Evolutionary conservation across 2,113 vertebrate species (phyloP), one percentile per base, ranked within the genome.

Genomic region (Indicator maculatus): DNA sequence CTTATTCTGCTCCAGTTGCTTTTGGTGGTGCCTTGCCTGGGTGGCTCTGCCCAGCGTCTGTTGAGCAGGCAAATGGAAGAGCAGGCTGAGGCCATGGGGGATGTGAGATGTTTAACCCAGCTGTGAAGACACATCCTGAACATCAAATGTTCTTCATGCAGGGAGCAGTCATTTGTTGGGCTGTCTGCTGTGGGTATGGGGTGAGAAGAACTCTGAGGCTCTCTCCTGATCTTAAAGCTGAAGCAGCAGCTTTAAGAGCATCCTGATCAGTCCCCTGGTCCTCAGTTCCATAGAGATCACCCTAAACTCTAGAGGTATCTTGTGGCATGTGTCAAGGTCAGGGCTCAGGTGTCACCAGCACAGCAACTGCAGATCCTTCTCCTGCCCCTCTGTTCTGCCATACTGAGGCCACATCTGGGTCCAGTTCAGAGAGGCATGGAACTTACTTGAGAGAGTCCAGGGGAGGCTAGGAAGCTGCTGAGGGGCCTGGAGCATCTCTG

Each of bases 121-220:
- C 79, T 52, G 1, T 8, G 82, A 23, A 5, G 8, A 19, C 18
- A 4, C 50, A 36, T 31, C 69, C 36, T 65, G 20, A 6, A 9
- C 11, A 1, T 2, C 3, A 15, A 3, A 18, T 1, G 3, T 2
- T n/a, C 8, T 2, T 24, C 19, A 0, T 0, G 1, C 28, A 8
- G 50, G 15, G 27, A 26, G 0, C 58, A 6, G 52, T 2, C 1
- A n/a, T 10, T 55, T 36, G 9, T 7, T 41, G 18, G 3, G 21
- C 45, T 64, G 17, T 28, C 47, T 76, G 77, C 2, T 8, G 5
- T 21, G 73, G 66, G 36, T 19, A 16, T 6, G 17, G 60, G 39
- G 6, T 10, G 2, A 72, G 66, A 19, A 58, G 52, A 16, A 24
- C 23, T 52, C 56, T 27, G 27, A 6, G 6, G 17, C 60, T 85